These are phyloP conservation scores for Sitta carolinensis DNA, from an alignment of 2,797 vertebrate species.

Conservation along the genomic window DNA sequence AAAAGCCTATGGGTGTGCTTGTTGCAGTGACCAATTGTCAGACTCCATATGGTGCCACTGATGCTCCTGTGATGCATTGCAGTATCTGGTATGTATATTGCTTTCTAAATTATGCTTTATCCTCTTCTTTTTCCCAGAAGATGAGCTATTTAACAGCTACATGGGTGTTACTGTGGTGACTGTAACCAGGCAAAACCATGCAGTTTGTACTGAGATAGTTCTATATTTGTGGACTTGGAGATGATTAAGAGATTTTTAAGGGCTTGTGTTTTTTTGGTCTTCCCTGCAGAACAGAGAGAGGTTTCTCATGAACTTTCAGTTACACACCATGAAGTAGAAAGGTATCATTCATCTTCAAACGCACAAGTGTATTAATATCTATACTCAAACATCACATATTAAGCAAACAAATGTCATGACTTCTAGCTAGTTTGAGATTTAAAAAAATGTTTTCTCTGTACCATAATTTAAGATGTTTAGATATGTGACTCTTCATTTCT, in stretches of 20 bases:
- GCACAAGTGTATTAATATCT: background rate
- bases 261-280: background rate
- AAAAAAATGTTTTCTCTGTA: background rate
- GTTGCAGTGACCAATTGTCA: background rate
- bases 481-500: background rate
- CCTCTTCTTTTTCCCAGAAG: background rate
- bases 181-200: constrained; percentile 46
- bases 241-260: background rate
- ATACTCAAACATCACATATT: background rate
- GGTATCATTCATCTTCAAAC: background rate
- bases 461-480: background rate
- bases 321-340: background rate
- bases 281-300: background rate
- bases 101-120: constrained; percentile 24
- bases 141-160: constrained; percentile 18
- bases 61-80: background rate
- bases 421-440: background rate
- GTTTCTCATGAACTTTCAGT: background rate
- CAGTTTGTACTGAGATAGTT: background rate
- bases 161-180: constrained; percentile 46
- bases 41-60: background rate
- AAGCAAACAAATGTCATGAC: background rate
- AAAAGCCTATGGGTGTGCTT: background rate
- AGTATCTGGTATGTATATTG: background rate
- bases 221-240: background rate